Evolutionary conservation across 1,140 invertebrate species (phyloP).

Genomic region (Oscheius sp.): DNA sequence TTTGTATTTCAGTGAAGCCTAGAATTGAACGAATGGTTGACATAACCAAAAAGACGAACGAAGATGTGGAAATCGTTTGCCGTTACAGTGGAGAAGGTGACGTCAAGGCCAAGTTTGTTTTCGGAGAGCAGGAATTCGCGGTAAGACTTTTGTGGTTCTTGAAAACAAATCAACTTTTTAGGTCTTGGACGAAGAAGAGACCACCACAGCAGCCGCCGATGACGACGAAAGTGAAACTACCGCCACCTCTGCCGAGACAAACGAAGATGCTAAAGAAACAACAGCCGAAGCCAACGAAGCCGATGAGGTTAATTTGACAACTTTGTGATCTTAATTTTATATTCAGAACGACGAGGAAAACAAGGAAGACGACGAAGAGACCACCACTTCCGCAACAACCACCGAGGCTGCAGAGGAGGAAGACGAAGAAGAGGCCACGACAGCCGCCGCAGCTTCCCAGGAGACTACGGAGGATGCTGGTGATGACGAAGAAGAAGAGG

Average conservation of each 20-base stretch:
- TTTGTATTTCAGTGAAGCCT: slow-evolving; percentile 25
- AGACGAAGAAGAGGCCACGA: slow-evolving; percentile 11
- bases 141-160: neutral
- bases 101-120: slow-evolving; percentile 28
- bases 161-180: neutral
- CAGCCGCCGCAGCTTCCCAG: neutral
- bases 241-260: neutral
- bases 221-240: neutral
- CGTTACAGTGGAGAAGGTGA: slow-evolving; percentile 30
- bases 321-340: neutral
- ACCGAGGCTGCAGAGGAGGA: neutral
- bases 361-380: neutral
- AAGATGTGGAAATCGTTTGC: slow-evolving; percentile 27
- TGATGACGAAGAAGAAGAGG: slow-evolving; percentile 21
- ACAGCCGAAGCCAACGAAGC: neutral
- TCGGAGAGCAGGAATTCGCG: slow-evolving; percentile 13
- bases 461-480: neutral
- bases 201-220: neutral
- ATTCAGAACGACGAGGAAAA: neutral
- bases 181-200: neutral
- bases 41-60: slow-evolving; percentile 11
- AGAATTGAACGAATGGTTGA: slow-evolving; percentile 23
- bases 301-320: neutral
- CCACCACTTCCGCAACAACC: neutral
- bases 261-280: too few relatives aligned